phyloP scores from a whole-genome alignment of 30 jellyfish, hydroid and myxozoan genomes.

The Aurelia aurita region DNA sequence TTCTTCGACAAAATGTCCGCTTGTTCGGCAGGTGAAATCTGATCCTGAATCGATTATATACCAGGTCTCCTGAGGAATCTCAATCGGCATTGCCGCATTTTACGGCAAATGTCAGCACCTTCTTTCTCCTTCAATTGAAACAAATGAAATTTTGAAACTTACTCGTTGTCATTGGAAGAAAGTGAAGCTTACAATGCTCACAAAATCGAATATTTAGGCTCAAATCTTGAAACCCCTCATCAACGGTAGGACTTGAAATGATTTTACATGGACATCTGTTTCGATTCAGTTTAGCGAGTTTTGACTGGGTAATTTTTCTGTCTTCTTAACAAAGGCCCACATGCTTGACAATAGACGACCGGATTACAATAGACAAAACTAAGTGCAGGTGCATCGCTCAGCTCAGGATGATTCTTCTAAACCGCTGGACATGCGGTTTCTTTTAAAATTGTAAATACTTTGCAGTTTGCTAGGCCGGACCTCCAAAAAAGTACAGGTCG shows the following conservation, averaged over 20 bases:
- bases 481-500: too few species aligned
- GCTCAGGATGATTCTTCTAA: too few species aligned
- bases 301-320: conserved; percentile 52
- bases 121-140: background rate
- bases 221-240: conserved; percentile 5
- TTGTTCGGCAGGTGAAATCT: conserved; percentile 34
- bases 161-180: too few species aligned
- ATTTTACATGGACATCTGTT: conserved; percentile 64
- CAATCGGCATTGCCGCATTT: background rate
- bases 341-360: conserved; percentile 22
- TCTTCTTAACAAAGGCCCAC: conserved; percentile 35
- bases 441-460: too few species aligned
- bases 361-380: conserved; percentile 34
- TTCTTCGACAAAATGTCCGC: conserved; percentile 52
- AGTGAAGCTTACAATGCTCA: too few species aligned
- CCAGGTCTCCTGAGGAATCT: background rate
- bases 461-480: too few species aligned
- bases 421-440: too few species aligned
- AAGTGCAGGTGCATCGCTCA: conserved; percentile 50
- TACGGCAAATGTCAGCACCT: too few species aligned
- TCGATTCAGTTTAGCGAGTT: conserved; percentile 34
- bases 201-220: background rate
- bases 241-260: conserved; percentile 42
- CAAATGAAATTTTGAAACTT: too few species aligned
- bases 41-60: conserved; percentile 5